A percentile compares a stretch with the other conserved stretches of the same genome.
Conservation (phyloP, 2,888 invertebrate genomes). For the Oconnorella tubifera region DNA sequence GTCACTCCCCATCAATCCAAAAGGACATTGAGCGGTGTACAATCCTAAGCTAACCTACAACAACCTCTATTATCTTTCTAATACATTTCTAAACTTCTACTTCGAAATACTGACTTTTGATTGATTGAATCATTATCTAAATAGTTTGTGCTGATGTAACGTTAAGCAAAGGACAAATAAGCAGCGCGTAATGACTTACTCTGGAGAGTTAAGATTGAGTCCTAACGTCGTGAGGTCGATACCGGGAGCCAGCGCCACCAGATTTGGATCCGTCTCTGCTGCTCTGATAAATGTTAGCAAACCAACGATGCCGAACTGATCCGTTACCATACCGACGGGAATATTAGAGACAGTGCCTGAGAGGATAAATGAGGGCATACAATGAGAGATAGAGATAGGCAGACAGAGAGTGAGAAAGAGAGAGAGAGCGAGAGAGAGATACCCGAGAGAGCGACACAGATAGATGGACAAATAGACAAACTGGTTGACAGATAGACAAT, state of each 20-base stretch:
- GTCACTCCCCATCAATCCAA: no score
- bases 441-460: no score
- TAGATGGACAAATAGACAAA: no score
- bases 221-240: conserved; percentile 97
- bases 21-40: no score
- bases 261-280: conserved; percentile 92
- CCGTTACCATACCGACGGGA: conserved; percentile 96
- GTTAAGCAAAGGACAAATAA: no score
- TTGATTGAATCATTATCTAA: no score
- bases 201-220: conserved; percentile 95
- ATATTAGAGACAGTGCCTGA: conserved; percentile 95
- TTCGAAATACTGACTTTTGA: neutral
- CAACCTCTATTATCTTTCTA: neutral
- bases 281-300: conserved; percentile 95
- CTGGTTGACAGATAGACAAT: neutral
- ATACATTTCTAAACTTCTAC: neutral
- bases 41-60: no score
- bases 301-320: conserved; percentile 99
- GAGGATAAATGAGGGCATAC: no score
- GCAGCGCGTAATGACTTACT: conserved; percentile 58
- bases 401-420: no score
- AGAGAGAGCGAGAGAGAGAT: no score
- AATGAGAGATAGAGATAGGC: no score
- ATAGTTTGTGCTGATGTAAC: no score
- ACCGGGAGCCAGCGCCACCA: conserved; percentile 93